Evolutionary conservation across 2,888 invertebrate species (phyloP).

Genomic region (Dorcus parallelipipedus): DNA sequence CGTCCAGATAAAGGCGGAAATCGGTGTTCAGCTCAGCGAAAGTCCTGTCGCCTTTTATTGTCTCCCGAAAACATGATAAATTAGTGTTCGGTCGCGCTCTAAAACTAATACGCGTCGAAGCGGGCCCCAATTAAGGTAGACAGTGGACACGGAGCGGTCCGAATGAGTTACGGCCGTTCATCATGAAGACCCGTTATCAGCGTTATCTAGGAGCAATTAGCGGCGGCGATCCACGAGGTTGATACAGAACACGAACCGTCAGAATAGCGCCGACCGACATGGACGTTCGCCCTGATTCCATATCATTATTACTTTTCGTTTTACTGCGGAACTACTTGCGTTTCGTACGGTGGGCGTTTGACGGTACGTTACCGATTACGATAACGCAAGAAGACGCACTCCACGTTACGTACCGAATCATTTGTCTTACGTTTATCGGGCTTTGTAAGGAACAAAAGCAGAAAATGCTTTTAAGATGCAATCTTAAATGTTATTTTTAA

Average conservation of each 20-base stretch:
- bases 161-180: conserved; percentile 37
- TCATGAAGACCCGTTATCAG: conserved; percentile 38
- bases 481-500: too few species aligned
- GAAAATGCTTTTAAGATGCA: too few species aligned
- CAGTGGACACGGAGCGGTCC: conserved; percentile 3
- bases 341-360: not conserved
- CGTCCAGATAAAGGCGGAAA: not conserved
- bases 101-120: not conserved
- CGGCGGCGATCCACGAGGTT: conserved; percentile 38
- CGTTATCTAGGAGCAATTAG: conserved; percentile 42
- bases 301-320: conserved; percentile 12
- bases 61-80: too few species aligned
- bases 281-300: conserved; percentile 10
- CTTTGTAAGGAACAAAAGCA: too few species aligned
- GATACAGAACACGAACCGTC: conserved; percentile 41
- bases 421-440: too few species aligned
- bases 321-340: not conserved
- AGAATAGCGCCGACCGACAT: conserved; percentile 33
- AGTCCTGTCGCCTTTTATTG: not conserved
- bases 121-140: not conserved
- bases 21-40: not conserved
- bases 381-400: too few species aligned
- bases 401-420: too few species aligned
- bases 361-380: too few species aligned
- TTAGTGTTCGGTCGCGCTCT: too few species aligned